Evolutionary conservation across 1,140 invertebrate species (phyloP).

Genomic region (Neodiprion virginianus): DNA sequence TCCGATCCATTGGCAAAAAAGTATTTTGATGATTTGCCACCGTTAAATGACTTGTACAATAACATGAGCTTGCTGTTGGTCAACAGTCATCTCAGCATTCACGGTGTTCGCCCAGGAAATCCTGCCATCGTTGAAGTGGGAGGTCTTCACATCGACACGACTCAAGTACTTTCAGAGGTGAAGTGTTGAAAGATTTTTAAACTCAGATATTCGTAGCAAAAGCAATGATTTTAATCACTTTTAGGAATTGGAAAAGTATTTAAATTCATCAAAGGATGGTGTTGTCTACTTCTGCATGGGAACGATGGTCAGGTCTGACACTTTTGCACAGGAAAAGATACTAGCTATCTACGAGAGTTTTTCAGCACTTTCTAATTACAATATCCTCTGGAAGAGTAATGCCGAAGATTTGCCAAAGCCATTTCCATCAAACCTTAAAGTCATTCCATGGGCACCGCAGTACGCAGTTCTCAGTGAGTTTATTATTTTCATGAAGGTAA

Average conservation of each 20-base stretch:
- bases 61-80: constrained; percentile 49
- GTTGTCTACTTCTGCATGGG: constrained; percentile 78
- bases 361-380: constrained; percentile 41
- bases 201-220: too few relatives aligned
- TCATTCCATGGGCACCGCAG: constrained; percentile 70
- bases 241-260: constrained; percentile 70
- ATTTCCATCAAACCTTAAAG: constrained; percentile 66
- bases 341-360: constrained; percentile 38
- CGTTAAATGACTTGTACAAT: constrained; percentile 63
- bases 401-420: constrained; percentile 44
- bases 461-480: constrained; percentile 66
- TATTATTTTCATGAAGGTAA: neutral
- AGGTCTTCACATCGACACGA: constrained; percentile 53
- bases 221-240: constrained; percentile 25
- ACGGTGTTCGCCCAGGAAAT: constrained; percentile 45
- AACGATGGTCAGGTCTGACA: constrained; percentile 71
- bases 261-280: constrained; percentile 71
- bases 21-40: constrained; percentile 65
- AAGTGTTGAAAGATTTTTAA: too few relatives aligned
- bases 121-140: constrained; percentile 56
- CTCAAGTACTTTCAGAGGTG: neutral
- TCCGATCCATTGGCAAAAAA: constrained; percentile 57
- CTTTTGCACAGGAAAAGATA: constrained; percentile 40
- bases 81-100: constrained; percentile 55
- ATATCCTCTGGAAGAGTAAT: constrained; percentile 39